Percentiles rank a stretch among this genome's conserved stretches.
phyloP scores from a whole-genome alignment of 2,113 vertebrate genomes.

The Cyanoramphus novaezelandiae region DNA sequence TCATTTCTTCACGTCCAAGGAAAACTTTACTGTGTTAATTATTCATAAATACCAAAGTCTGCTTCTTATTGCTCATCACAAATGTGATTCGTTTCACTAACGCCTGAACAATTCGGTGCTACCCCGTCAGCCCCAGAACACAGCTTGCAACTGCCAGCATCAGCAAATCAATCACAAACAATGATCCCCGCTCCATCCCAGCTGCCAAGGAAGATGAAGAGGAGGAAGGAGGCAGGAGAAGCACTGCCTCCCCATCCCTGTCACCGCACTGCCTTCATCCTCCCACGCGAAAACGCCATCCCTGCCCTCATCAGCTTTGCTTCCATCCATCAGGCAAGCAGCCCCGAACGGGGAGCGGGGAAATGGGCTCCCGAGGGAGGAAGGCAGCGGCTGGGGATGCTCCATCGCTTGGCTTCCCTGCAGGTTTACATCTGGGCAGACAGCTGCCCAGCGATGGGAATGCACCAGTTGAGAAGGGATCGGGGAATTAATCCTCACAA shows the following conservation, averaged over 20 bases:
- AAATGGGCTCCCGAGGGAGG: rapidly evolving
- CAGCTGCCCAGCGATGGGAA: neutral
- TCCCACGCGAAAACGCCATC: rapidly evolving
- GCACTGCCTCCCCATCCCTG: neutral
- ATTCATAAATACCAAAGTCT: constrained; percentile 65
- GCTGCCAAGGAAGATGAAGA: neutral
- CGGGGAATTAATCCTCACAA: constrained; percentile 15
- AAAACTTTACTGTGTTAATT: constrained; percentile 55
- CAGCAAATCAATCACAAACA: constrained; percentile 54
- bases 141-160: constrained; percentile 18
- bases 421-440: neutral
- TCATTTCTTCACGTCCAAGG: constrained; percentile 58
- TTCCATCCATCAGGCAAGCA: rapidly evolving
- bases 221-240: neutral
- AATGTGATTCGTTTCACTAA: constrained; percentile 58
- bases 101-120: constrained; percentile 32
- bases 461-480: neutral
- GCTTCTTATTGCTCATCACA: constrained; percentile 50
- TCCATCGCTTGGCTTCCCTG: neutral
- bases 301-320: rapidly evolving
- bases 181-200: neutral
- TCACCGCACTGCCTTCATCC: neutral
- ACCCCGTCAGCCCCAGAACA: constrained; percentile 46
- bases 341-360: neutral
- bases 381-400: neutral